phyloP scores from a whole-genome alignment of 37 sponge, comb jelly and placozoan genomes.

The Corticium candelabrum region DNA sequence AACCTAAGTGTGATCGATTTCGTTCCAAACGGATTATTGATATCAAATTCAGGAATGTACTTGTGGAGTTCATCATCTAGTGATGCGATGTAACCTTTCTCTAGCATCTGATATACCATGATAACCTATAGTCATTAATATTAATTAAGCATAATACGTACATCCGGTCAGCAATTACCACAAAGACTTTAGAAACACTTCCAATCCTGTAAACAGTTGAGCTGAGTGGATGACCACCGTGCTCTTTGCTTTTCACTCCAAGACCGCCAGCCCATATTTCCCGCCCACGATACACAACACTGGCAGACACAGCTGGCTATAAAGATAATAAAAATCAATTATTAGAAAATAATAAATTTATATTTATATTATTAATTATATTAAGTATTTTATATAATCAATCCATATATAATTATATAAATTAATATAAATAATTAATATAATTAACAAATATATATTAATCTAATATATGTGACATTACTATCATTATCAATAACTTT shows the following conservation, averaged over 20 bases:
- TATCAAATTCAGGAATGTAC: constrained; percentile 30
- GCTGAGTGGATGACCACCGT: neutral
- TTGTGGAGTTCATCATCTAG: constrained; percentile 44
- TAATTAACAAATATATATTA: too few species aligned
- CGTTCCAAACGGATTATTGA: neutral
- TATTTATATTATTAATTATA: too few species aligned
- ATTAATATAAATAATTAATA: too few species aligned
- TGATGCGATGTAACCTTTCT: constrained; percentile 29
- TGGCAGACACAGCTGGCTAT: neutral
- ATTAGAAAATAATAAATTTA: too few species aligned
- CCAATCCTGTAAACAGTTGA: neutral
- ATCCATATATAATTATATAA: too few species aligned
- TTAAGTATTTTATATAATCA: too few species aligned
- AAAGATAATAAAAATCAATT: neutral
- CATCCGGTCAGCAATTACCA: neutral
- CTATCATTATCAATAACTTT: too few species aligned
- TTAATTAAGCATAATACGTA: too few species aligned
- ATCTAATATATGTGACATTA: too few species aligned
- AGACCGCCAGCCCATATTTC: neutral
- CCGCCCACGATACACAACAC: neutral
- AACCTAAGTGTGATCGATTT: neutral
- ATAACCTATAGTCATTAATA: constrained; percentile 15
- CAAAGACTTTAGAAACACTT: neutral
- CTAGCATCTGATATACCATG: constrained; percentile 40
- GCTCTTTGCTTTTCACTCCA: neutral